Evolutionary conservation across 2,113 vertebrate species (phyloP), one percentile per base, ranked within the genome.

Genomic region (Misgurnus mizolepis): DNA sequence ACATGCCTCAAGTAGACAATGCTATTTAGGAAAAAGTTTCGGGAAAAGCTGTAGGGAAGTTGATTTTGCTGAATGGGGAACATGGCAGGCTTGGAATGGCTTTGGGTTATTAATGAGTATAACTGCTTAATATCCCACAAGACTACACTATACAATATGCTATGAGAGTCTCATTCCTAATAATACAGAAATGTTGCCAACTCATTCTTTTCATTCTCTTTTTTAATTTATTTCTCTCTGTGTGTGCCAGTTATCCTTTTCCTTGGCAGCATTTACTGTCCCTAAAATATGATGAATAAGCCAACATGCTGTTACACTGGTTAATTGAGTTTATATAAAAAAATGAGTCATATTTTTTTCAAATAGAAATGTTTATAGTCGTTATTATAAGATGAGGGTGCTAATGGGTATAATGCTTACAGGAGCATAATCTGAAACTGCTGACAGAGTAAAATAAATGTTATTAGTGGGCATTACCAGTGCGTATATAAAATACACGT

Each of bases 291-390:
- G 82, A 82, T 82, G 81, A 90, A 88, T 66, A 80, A 86, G 67
- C 75, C n/a, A 83, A 75, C 64, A 58, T 58, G 74, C 68, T 39
- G 73, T 39, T 61, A 61, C 64, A 82, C 71, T 67, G 82, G 72
- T 67, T 86, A 83, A 88, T 84, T 87, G 80, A 87, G 81, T 82
- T 83, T 84, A 83, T 82, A 80, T 69, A 39, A 34, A 27, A 66
- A 88, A 84, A 34, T 34, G 27, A 85, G 82, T 64, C 60, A 78
- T 69, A 84, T 86, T 47, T 47, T 47, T 67, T 88, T 85, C 86
- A 84, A 69, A 69, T 58, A 85, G 85, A 73, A 77, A 72, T 88
- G 84, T 89, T 87, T 88, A 87, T 70, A 39, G 12, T 72, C 68
- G 60, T 67, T 64, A 40, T 69, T 78, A 47, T 66, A 55, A 53